A percentile compares a stretch with the other conserved stretches of the same genome.
phyloP scores from a whole-genome alignment of 2,888 invertebrate species.

The Dinocampus coccinellae region DNA sequence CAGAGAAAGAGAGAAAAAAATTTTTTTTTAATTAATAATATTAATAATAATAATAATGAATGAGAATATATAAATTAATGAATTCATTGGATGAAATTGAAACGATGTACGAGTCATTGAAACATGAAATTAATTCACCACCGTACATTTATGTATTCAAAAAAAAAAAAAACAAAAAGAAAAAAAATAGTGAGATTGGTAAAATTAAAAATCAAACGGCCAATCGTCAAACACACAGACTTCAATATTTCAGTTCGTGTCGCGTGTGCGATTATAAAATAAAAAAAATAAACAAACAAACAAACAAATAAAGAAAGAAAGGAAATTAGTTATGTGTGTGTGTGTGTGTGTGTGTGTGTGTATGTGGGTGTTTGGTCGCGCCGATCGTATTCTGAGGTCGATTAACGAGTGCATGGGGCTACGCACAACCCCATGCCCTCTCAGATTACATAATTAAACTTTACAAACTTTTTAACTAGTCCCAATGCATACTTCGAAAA shows the following conservation, averaged over 20 bases:
- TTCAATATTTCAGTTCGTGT: constrained; percentile 50
- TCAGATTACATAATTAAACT: background rate
- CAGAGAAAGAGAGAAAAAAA: background rate
- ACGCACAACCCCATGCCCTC: background rate
- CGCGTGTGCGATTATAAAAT: constrained; percentile 37
- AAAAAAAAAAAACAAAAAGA: too few species aligned
- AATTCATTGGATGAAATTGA: constrained; percentile 15
- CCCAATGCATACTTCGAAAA: background rate
- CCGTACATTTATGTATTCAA: background rate
- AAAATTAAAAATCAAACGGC: constrained; percentile 42
- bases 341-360: too few species aligned
- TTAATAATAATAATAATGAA: background rate
- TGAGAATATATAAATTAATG: constrained; percentile 7
- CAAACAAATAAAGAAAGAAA: too few species aligned
- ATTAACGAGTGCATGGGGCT: background rate
- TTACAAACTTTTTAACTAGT: background rate
- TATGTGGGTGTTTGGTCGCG: background rate
- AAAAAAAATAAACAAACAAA: background rate
- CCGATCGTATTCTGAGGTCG: background rate
- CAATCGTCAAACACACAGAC: constrained; percentile 48
- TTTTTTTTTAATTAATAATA: background rate
- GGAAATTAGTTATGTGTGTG: too few species aligned
- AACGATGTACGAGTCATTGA: constrained; percentile 6
- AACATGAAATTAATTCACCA: constrained; percentile 8
- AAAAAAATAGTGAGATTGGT: background rate